A percentile compares a stretch with the other conserved stretches of the same genome.
Conservation (phyloP, 2,113 vertebrate species). For the Hemicordylus capensis region DNA sequence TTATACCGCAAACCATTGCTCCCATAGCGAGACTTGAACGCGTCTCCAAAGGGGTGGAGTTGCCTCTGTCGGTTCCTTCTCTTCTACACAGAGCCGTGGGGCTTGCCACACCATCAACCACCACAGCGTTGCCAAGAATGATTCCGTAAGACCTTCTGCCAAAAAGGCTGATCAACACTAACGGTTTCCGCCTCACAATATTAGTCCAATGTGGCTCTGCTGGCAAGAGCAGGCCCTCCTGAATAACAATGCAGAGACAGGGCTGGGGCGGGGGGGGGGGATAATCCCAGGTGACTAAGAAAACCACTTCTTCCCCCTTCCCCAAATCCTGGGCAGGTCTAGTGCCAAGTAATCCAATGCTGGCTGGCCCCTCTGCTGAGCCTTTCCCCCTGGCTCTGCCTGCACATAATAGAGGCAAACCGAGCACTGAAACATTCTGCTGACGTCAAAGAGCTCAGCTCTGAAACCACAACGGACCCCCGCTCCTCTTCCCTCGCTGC, state of each 20-base stretch:
- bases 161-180: background rate
- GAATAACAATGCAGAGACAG: background rate
- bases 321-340: background rate
- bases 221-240: background rate
- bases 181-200: background rate
- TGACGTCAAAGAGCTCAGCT: conserved; percentile 52
- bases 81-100: background rate
- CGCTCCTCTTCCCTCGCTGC: conserved; percentile 28
- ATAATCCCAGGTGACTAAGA: background rate
- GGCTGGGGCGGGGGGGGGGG: background rate
- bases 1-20: too few relatives aligned
- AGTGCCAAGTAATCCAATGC: too few relatives aligned
- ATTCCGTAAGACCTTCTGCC: background rate
- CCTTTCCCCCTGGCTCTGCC: background rate
- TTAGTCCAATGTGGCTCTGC: background rate
- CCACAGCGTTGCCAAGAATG: background rate
- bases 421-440: conserved; percentile 51
- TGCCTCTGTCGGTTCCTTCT: too few relatives aligned
- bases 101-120: background rate
- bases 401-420: background rate
- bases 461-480: conserved; percentile 35
- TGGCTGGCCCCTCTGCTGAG: background rate
- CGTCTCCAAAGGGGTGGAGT: too few relatives aligned
- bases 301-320: background rate
- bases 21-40: too few relatives aligned